Percentiles rank a stretch among this genome's conserved stretches.
Evolutionary conservation across 2,113 vertebrate species (phyloP).

Genomic region (Caranx melampygus): DNA sequence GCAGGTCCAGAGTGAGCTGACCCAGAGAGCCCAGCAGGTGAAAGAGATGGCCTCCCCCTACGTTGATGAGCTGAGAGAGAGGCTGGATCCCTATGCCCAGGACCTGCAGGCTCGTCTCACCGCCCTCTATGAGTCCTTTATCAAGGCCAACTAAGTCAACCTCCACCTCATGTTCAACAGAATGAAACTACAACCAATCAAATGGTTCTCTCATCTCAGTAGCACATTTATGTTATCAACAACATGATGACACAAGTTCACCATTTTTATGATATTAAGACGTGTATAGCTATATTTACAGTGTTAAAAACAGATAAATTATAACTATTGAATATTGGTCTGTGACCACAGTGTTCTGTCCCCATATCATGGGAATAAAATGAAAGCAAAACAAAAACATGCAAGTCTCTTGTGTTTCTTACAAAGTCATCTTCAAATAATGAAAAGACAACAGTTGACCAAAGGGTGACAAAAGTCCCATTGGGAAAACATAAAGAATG

Average conservation of each 20-base stretch:
- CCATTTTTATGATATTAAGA: background rate
- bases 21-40: slow-evolving; percentile 67
- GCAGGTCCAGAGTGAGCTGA: slow-evolving; percentile 71
- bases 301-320: slow-evolving; percentile 25
- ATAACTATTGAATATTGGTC: slow-evolving; percentile 32
- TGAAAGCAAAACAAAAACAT: slow-evolving; percentile 26
- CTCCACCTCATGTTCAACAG: background rate
- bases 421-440: background rate
- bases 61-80: slow-evolving; percentile 68
- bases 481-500: background rate
- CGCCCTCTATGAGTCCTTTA: slow-evolving; percentile 68
- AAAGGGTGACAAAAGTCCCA: background rate
- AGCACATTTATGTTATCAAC: background rate
- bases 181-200: slow-evolving; percentile 12
- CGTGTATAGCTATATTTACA: slow-evolving; percentile 21
- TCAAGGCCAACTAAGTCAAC: slow-evolving; percentile 67
- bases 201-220: background rate
- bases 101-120: slow-evolving; percentile 69
- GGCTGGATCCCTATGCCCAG: slow-evolving; percentile 73
- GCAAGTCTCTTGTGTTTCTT: slow-evolving; percentile 15
- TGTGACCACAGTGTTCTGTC: slow-evolving; percentile 43
- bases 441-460: background rate
- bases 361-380: slow-evolving; percentile 64
- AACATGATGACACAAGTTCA: background rate
- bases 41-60: slow-evolving; percentile 76